Base-by-base conservation (phyloP, 2,888 invertebrate genomes). In the Tetheella fluctuosa region DNA sequence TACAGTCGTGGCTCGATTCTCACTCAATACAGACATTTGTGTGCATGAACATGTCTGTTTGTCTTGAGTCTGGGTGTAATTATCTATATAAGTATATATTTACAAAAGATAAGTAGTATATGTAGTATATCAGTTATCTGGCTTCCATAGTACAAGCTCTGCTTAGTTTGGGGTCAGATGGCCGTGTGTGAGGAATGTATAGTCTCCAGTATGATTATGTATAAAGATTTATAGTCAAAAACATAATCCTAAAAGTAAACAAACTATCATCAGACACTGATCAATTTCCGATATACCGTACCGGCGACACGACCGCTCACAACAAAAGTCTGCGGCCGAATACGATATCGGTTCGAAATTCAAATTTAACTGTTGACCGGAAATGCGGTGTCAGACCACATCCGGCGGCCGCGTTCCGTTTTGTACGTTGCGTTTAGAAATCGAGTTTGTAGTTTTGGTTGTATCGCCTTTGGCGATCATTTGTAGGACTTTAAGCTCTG, bases 361-460 rank as follows among this genome's bases (percentile, higher is more conserved):
- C 88, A 90, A 91, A 91, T 91, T 89, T 88, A 87, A 84, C 89
- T 82, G 80, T 78, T 90, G 88, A 90, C 90, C 90, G 91, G 91
- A 90, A 86, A 87, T 84, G 83, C 79, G 82, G 76, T 78, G 86
- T 83, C 85, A 75, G 82, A 69, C 34, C 67, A 77, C 72, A 65
- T 88, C 89, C 90, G 83, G 83, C 81, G 70, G 70, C 67, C 59
- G 64, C 71, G 74, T 70, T 39, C 39, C 39, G 39, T 39, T 39
- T 39, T 39, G 39, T n/a, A 39, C 39, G 39, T 74, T 64, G 72
- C 69, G 73, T 69, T 77, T 73, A 70, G 74, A 58, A 69, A 68
- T 71, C 48, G 17, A 48, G 17, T 17, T 48, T 20, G 20, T 20
- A 39, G n/a, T n/a, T 39, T 20, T 37, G 23, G 39, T 37, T 56